Evolutionary conservation across 2,113 vertebrate species (phyloP).

Genomic region (Phoenicopterus ruber): DNA sequence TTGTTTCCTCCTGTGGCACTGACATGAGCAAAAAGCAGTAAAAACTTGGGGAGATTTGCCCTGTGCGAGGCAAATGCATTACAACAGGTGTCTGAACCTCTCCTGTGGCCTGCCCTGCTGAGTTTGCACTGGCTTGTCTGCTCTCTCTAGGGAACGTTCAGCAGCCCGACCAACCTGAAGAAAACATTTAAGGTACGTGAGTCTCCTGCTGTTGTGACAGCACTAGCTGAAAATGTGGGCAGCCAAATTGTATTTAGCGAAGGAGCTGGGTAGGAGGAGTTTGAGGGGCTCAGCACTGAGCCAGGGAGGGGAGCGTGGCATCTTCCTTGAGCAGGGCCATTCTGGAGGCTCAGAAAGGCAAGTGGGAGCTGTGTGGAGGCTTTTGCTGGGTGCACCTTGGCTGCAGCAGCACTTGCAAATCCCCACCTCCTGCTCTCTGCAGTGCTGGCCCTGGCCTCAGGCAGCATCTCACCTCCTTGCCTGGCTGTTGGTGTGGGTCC

Average conservation of each 20-base stretch:
- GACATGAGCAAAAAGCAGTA: neutral
- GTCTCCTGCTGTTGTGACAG: neutral
- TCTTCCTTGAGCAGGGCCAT: neutral
- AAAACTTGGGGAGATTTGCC: neutral
- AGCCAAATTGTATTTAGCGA: neutral
- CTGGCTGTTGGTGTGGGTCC: neutral
- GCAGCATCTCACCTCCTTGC: neutral
- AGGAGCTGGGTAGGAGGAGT: neutral
- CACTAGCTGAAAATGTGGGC: neutral
- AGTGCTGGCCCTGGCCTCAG: neutral
- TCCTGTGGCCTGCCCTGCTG: neutral
- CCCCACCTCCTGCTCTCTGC: neutral
- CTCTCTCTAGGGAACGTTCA: slow-evolving; percentile 84
- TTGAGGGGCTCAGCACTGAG: neutral
- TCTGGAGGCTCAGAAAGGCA: neutral
- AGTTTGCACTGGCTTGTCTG: neutral
- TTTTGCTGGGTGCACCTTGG: neutral
- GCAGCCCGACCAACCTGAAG: slow-evolving; percentile 91
- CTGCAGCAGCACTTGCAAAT: neutral
- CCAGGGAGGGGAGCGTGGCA: too few relatives aligned
- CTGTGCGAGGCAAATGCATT: neutral
- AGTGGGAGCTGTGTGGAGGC: neutral
- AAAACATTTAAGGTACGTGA: slow-evolving; percentile 90
- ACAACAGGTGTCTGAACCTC: neutral
- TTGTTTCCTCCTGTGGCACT: neutral